Base-by-base conservation (phyloP, 2,888 invertebrate genomes). In the Caenorhabditis panamensis region DNA sequence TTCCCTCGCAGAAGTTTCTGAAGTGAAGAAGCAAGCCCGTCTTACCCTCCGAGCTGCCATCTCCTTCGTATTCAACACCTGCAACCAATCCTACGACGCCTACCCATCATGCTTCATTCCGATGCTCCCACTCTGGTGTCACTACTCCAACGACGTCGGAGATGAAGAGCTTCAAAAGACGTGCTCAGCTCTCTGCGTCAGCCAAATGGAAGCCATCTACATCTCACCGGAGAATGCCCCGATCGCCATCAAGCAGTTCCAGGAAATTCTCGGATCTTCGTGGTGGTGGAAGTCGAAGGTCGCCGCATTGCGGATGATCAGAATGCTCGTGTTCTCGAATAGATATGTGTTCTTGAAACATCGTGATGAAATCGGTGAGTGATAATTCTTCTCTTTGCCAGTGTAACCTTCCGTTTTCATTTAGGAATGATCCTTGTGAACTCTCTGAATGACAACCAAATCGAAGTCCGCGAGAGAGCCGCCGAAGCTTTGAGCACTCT, bases 401-500 rank as follows among this genome's bases (percentile, higher is more conserved):
- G n/a, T n/a, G n/a, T 8, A 6, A 11, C 41, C 8, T 41, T 11
- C 13, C 5, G 2, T 41, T 41, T 4, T 41, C 5, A 6, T 41
- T 11, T 58, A 79, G 79, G 80, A 36, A 51, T 54, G 53, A 59
- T 80, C 4, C 61, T 80, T 0, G 71, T 80, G 11, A 58, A 71
- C 16, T 51, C 69, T 9, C 63, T 84, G 37, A 68, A 71, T 28
- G 82, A 82, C 54, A 54, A 62, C 6, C 88, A 85, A 18, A 82
- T 91, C 44, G 87, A 93, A 91, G 96, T 96, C 13, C 93, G 96
- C 69, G 94, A 95, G 90, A 94, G 94, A 84, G 95, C 96, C 2
- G 94, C 95, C 0, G 94, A 94, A 88, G 94, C 96, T 13, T 93
- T 97, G 13, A 94, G 95, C 64, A 96, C 96, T 4, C 92, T 96